Percentiles rank a stretch among this genome's conserved stretches.
phyloP scores from a whole-genome alignment of 2,797 vertebrate genomes.

The Scyliorhinus canicula region DNA sequence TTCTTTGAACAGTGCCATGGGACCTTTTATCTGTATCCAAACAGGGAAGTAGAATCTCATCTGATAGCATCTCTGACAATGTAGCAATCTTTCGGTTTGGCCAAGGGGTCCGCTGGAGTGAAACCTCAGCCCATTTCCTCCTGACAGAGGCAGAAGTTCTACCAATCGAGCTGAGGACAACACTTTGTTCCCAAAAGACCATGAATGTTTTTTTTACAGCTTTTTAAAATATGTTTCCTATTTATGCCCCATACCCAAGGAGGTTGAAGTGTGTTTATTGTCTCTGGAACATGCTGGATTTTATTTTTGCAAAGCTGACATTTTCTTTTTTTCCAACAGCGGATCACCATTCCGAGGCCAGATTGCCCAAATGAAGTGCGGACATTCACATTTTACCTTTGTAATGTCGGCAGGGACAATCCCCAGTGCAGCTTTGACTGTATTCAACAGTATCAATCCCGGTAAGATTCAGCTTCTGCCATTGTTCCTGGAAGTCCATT shows the following conservation, averaged over 20 bases:
- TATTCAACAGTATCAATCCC: conserved; percentile 90
- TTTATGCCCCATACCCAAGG: background rate
- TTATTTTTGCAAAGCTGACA: background rate
- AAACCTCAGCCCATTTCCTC: background rate
- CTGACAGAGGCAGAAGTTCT: background rate
- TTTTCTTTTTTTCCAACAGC: conserved; percentile 56
- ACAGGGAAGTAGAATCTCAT: background rate
- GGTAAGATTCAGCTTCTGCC: conserved; percentile 58
- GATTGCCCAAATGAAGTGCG: conserved; percentile 70
- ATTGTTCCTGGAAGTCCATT: background rate
- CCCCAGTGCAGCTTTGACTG: conserved; percentile 97
- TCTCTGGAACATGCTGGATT: background rate
- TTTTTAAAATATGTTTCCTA: background rate
- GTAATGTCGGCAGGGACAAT: conserved; percentile 87
- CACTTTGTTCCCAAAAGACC: background rate
- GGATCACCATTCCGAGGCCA: conserved; percentile 84
- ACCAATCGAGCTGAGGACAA: background rate
- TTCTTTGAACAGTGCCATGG: background rate
- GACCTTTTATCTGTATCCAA: background rate
- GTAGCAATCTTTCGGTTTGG: background rate
- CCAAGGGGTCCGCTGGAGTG: too few relatives aligned
- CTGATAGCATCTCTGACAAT: background rate
- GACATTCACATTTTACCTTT: conserved; percentile 88
- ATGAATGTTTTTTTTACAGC: background rate
- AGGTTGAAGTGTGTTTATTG: background rate